These are phyloP conservation scores for Trachymyrmex cornetzi DNA, from an alignment of 1,140 invertebrate genomes.

Conservation along the genomic window DNA sequence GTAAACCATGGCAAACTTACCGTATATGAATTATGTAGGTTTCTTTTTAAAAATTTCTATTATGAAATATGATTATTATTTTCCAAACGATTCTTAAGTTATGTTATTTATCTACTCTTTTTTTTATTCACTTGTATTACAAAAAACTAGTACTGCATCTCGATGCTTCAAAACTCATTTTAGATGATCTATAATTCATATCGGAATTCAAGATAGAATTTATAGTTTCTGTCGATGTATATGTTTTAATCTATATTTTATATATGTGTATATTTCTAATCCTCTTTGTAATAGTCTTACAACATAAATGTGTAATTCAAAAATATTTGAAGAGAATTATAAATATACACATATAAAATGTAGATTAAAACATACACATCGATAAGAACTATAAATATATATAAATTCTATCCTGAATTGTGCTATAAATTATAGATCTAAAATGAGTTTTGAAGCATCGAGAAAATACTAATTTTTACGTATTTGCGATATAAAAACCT, in stretches of 20 bases:
- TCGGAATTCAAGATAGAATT: not conserved
- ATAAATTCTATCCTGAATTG: not conserved
- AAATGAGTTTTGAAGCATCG: not conserved
- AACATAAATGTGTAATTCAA: not conserved
- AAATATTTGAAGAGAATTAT: not conserved
- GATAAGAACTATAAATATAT: not conserved
- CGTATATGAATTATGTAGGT: not conserved
- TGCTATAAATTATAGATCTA: not conserved
- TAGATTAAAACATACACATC: not conserved
- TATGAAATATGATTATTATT: not conserved
- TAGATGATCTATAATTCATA: not conserved
- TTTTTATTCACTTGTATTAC: not conserved
- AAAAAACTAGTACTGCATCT: not conserved
- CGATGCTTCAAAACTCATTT: not conserved
- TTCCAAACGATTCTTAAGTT: not conserved
- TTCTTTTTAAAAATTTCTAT: slow-evolving; percentile 1
- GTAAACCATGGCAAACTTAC: not conserved
- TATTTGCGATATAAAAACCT: too few species aligned
- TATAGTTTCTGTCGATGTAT: not conserved
- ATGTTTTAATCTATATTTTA: not conserved
- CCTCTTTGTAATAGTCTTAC: too few species aligned
- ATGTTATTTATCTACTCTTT: not conserved
- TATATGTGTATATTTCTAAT: not conserved
- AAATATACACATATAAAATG: not conserved
- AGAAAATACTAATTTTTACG: too few species aligned